Conservation (phyloP, 1,140 invertebrate genomes). For the Wiebesia pumilae region DNA sequence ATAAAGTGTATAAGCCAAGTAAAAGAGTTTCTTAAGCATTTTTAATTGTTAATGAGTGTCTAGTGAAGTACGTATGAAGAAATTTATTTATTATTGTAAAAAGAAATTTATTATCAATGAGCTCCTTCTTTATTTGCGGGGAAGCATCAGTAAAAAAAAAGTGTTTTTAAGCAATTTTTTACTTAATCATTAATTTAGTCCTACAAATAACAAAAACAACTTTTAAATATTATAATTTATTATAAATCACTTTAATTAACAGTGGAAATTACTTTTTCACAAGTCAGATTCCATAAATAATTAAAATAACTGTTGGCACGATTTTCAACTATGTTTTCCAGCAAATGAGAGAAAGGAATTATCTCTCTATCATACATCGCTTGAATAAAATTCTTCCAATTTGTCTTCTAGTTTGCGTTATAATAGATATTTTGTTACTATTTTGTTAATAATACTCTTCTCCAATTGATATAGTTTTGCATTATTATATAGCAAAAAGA, state of each 20-base stretch:
- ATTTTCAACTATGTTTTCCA: not conserved
- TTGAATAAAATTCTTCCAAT: conserved; percentile 43
- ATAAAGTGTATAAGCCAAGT: conserved; percentile 49
- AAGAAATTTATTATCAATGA: conserved; percentile 10
- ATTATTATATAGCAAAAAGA: conserved; percentile 11
- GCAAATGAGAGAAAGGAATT: not conserved
- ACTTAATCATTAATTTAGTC: conserved; percentile 3
- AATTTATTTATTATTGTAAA: conserved; percentile 43
- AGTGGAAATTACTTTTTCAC: not conserved
- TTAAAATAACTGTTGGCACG: not conserved
- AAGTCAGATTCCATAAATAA: not conserved
- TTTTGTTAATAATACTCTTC: conserved; percentile 16
- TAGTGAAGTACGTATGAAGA: conserved; percentile 34
- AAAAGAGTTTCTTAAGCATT: conserved; percentile 50
- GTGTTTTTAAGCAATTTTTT: not conserved
- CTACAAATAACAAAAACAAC: not conserved
- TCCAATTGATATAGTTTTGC: conserved; percentile 13
- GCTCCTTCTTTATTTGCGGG: conserved; percentile 7
- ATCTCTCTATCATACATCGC: not conserved
- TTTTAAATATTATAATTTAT: not conserved
- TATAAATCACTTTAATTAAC: conserved; percentile 4
- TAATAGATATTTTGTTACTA: conserved; percentile 32
- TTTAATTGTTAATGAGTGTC: conserved; percentile 41
- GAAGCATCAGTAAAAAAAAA: conserved; percentile 22
- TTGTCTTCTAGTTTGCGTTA: conserved; percentile 38